Evolutionary conservation across 64 coral and sea anemone species (phyloP).

Genomic region (Acropora tenuis): DNA sequence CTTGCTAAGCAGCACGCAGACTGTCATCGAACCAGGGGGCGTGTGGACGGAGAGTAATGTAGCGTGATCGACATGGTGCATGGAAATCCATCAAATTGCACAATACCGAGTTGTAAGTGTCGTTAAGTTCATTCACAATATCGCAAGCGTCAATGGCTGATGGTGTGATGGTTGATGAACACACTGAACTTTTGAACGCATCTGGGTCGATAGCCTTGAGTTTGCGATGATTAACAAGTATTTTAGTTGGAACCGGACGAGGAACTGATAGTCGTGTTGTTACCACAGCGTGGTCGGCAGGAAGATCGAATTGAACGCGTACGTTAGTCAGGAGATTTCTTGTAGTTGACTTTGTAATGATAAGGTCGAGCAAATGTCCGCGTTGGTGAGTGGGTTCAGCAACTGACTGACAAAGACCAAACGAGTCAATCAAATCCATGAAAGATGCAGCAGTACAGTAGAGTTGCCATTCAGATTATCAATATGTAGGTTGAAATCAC

Average conservation of each 20-base stretch:
- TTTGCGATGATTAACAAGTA: not conserved
- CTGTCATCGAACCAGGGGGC: not conserved
- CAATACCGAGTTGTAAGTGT: not conserved
- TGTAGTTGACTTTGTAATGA: not conserved
- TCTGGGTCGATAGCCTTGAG: not conserved
- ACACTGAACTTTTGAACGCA: too few relatives aligned
- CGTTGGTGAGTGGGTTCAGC: conserved; percentile 3
- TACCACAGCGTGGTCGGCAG: conserved; percentile 23
- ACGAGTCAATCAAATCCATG: not conserved
- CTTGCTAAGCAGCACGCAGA: not conserved
- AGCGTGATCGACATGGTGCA: not conserved
- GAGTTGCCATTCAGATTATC: too few relatives aligned
- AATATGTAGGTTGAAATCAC: too few relatives aligned
- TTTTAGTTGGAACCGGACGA: not conserved
- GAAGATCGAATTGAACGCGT: conserved; percentile 11
- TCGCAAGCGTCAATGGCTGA: too few relatives aligned
- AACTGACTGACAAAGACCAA: conserved; percentile 6
- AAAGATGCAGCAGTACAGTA: too few relatives aligned
- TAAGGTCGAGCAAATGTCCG: too few relatives aligned
- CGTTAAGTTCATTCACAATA: not conserved
- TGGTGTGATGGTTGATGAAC: too few relatives aligned
- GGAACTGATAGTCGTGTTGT: not conserved
- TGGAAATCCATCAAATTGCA: not conserved
- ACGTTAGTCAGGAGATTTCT: not conserved
- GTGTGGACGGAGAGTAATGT: not conserved